These are phyloP conservation scores for Drosophila longiperda DNA, from an alignment of 2,888 invertebrate species.

Conservation along the genomic window DNA sequence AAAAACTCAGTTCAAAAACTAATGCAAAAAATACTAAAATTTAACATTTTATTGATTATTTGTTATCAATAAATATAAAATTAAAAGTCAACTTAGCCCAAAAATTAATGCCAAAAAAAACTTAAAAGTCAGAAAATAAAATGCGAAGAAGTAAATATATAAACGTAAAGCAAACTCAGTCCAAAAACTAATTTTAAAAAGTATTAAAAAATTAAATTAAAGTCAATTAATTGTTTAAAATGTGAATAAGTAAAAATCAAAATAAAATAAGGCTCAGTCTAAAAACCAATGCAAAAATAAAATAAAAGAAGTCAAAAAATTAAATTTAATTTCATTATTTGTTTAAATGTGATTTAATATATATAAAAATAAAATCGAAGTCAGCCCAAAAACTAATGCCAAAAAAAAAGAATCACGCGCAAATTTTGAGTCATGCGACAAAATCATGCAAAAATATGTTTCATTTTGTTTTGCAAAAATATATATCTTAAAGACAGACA, in stretches of 20 bases:
- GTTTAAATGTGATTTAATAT: background rate
- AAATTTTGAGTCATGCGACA: conserved; percentile 60
- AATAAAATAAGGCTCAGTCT: too few relatives aligned
- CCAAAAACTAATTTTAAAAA: too few relatives aligned
- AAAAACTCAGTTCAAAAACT: conserved; percentile 6
- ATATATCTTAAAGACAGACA: conserved; percentile 24
- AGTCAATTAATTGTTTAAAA: too few relatives aligned
- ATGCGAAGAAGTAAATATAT: too few relatives aligned
- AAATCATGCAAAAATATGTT: conserved; percentile 44
- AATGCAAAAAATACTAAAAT: conserved; percentile 12
- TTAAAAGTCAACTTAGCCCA: conserved; percentile 4
- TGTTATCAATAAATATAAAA: conserved; percentile 2
- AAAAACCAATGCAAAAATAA: background rate
- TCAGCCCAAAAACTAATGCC: conserved; percentile 5
- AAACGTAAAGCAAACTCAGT: too few relatives aligned
- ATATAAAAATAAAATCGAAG: conserved; percentile 8
- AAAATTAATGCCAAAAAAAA: conserved; percentile 22
- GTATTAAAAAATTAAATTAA: too few relatives aligned
- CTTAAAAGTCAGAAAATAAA: too few relatives aligned
- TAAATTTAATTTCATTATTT: background rate
- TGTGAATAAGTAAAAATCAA: too few relatives aligned
- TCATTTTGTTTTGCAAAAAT: conserved; percentile 52
- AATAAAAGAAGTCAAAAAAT: background rate
- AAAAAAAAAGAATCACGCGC: conserved; percentile 33
- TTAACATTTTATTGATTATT: too few relatives aligned